phyloP scores from a whole-genome alignment of 2,797 vertebrate species.

The Heteromormyrus szaboi region DNA sequence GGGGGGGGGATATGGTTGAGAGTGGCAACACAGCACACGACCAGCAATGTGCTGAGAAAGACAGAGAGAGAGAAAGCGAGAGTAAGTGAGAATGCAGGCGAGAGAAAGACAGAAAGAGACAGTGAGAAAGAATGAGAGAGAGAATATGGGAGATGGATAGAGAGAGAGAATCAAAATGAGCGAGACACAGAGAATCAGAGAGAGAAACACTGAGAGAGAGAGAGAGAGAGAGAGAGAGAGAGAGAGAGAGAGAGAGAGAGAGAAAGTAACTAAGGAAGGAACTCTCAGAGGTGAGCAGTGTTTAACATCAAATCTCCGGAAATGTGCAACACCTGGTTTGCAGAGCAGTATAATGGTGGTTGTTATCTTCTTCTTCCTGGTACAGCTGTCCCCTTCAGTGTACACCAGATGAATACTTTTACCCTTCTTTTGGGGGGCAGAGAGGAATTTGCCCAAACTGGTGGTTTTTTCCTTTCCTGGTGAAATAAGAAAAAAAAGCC shows the following conservation, averaged over 20 bases:
- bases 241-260: neutral
- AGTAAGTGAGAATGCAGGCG: neutral
- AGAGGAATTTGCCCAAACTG: constrained; percentile 80
- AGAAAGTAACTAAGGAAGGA: neutral
- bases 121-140: neutral
- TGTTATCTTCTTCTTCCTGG: constrained; percentile 53
- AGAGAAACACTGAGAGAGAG: too few species aligned
- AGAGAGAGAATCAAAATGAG: too few species aligned
- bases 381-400: constrained; percentile 71
- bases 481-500: neutral
- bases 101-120: neutral
- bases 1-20: neutral
- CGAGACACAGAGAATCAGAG: neutral
- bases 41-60: neutral
- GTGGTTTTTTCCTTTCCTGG: constrained; percentile 58
- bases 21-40: neutral
- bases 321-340: constrained; percentile 71
- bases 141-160: too few species aligned
- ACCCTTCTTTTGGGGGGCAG: constrained; percentile 68
- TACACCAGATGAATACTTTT: constrained; percentile 72
- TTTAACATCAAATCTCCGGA: neutral
- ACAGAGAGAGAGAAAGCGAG: neutral
- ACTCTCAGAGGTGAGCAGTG: neutral
- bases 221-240: neutral
- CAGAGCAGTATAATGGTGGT: constrained; percentile 79